Evolutionary conservation across 2,113 vertebrate genomes (phyloP).

Genomic region (Sinosuthora webbiana): DNA sequence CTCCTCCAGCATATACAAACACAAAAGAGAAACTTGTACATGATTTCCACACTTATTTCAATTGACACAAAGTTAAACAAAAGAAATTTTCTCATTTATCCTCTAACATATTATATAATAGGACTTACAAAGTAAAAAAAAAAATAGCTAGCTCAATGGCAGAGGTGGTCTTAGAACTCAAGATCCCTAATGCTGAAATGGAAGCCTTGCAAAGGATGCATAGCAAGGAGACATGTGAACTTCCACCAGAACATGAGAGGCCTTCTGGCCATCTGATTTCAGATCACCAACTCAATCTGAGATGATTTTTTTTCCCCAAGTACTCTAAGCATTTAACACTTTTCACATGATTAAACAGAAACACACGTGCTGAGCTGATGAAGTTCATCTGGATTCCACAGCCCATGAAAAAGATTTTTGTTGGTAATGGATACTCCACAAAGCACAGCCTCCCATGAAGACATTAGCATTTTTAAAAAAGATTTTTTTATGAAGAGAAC

Average conservation of each 20-base stretch:
- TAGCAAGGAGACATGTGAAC: not conserved
- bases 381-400: not conserved
- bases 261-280: not conserved
- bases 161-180: not conserved
- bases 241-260: not conserved
- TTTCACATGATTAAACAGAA: not conserved
- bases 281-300: not conserved
- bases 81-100: not conserved
- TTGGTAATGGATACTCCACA: not conserved
- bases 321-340: not conserved
- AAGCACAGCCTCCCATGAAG: not conserved
- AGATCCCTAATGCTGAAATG: not conserved
- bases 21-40: not conserved
- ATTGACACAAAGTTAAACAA: not conserved
- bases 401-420: not conserved
- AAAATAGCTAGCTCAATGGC: not conserved
- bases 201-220: accelerated
- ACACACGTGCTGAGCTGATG: not conserved
- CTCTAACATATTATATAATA: not conserved
- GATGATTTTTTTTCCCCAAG: not conserved
- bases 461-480: not conserved
- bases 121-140: not conserved
- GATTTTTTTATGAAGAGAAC: not conserved
- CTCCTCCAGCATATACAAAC: not conserved
- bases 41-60: not conserved